Conservation (phyloP, 2,797 vertebrate genomes). For the Sternarchorhynchus goeldii region DNA sequence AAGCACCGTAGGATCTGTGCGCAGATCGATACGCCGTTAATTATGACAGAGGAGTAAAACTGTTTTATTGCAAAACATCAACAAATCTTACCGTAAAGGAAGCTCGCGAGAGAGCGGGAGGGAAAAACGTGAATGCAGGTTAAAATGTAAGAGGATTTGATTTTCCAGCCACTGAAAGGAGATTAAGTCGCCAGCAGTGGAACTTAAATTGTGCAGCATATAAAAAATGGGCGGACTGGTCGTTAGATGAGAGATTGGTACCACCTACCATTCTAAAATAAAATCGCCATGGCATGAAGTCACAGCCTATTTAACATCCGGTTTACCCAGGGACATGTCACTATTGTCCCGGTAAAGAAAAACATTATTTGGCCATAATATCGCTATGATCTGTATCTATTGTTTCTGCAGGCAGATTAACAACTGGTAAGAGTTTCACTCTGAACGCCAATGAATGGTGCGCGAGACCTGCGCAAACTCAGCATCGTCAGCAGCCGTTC, state of each 20-base stretch:
- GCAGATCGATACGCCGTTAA: conserved; percentile 20
- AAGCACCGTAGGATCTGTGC: neutral
- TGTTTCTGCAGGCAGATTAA: conserved; percentile 64
- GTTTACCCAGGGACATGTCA: conserved; percentile 83
- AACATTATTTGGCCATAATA: conserved; percentile 73
- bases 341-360: conserved; percentile 77
- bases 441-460: conserved; percentile 80
- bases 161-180: conserved; percentile 79
- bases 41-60: conserved; percentile 11
- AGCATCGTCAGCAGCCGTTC: conserved; percentile 77
- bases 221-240: conserved; percentile 91
- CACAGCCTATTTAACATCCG: conserved; percentile 86
- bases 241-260: conserved; percentile 83
- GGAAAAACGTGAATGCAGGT: conserved; percentile 56
- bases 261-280: conserved; percentile 89
- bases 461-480: conserved; percentile 80
- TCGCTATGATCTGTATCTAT: conserved; percentile 66
- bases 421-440: conserved; percentile 83
- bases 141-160: conserved; percentile 85
- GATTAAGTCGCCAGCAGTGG: conserved; percentile 86
- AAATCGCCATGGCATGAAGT: conserved; percentile 86
- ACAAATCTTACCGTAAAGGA: neutral
- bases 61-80: conserved; percentile 17
- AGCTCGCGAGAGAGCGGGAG: conserved; percentile 35
- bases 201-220: conserved; percentile 94